Percentiles rank a stretch among this genome's conserved stretches.
phyloP scores from a whole-genome alignment of 2,113 vertebrate genomes.

The Oncorhynchus keta region DNA sequence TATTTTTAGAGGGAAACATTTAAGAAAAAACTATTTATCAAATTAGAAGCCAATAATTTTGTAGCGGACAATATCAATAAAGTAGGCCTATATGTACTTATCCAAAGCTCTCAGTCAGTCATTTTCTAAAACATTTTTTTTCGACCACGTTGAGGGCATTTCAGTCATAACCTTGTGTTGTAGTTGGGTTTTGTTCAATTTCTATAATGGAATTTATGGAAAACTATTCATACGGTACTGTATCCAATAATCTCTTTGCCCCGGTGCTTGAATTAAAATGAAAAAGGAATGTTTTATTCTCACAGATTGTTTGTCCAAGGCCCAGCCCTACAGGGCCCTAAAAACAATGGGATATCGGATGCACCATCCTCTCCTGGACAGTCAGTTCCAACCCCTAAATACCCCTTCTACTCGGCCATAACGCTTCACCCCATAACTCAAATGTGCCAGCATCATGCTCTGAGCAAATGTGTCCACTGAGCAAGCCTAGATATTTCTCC shows the following conservation, averaged over 20 bases:
- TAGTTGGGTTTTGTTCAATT: not conserved
- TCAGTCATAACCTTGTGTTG: not conserved
- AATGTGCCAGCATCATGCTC: not conserved
- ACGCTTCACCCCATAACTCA: too few relatives aligned
- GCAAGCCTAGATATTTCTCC: not conserved
- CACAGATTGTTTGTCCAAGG: not conserved
- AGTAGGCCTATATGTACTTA: not conserved
- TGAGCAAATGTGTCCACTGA: not conserved
- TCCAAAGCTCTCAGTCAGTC: not conserved
- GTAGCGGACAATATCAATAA: not conserved
- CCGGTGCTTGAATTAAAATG: not conserved
- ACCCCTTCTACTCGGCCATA: too few relatives aligned
- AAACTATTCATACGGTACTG: too few relatives aligned
- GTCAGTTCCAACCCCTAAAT: too few relatives aligned
- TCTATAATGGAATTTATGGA: not conserved
- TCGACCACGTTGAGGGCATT: not conserved
- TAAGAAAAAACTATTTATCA: conserved; percentile 25
- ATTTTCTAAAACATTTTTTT: not conserved
- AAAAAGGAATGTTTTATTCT: not conserved
- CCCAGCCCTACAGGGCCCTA: not conserved
- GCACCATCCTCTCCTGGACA: not conserved
- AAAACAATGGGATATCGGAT: not conserved
- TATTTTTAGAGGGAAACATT: conserved; percentile 42
- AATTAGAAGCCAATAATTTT: conserved; percentile 32
- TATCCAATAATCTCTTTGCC: not conserved